Base-by-base conservation (phyloP, 1,140 invertebrate genomes). In the Sinonovacula constricta region DNA sequence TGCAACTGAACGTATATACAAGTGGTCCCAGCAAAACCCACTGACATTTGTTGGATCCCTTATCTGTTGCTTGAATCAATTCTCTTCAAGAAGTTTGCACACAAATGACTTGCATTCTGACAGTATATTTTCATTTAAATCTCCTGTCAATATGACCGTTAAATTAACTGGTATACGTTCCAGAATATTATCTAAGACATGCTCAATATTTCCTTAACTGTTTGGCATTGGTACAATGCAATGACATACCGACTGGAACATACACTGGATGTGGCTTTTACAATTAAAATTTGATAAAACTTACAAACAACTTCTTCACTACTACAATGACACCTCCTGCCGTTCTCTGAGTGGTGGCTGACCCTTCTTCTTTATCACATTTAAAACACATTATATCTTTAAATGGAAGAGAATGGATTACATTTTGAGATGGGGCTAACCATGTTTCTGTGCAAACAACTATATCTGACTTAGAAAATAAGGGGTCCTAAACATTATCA, bases 361-460 rank as follows among this genome's bases (percentile, higher is more conserved):
- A 4, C 2, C 7, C 56, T 26, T 57, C 7, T 26, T 15, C 24
- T 18, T 57, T 57, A 28, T 57, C 56, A 26, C 56, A 57, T 24
- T 30, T 57, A 26, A 57, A 57, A 24, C 26, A 57, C 5, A 57
- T 26, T 4, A 3, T 30, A 57, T 26, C 2, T 7, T 57, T 28
- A 3, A 57, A 7, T 57, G 56, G 56, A 26, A 57, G 26, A 57
- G 31, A 28, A 7, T 26, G 56, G 28, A 18, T 26, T 7, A 57
- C 3, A 24, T 24, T 57, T 28, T 57, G 56, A 57, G 56, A 26
- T 5, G 5, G 56, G 18, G 18, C 45, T 5, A 67, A 24, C 65
- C 65, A 67, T 49, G 65, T 67, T 67, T 67, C 65, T 67, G 65
- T 49, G 15, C 3, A 28, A 49, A 67, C 65, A 10, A 67, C 45